phyloP scores from a whole-genome alignment of 2,797 vertebrate genomes.

The Pipistrellus pygmaeus region DNA sequence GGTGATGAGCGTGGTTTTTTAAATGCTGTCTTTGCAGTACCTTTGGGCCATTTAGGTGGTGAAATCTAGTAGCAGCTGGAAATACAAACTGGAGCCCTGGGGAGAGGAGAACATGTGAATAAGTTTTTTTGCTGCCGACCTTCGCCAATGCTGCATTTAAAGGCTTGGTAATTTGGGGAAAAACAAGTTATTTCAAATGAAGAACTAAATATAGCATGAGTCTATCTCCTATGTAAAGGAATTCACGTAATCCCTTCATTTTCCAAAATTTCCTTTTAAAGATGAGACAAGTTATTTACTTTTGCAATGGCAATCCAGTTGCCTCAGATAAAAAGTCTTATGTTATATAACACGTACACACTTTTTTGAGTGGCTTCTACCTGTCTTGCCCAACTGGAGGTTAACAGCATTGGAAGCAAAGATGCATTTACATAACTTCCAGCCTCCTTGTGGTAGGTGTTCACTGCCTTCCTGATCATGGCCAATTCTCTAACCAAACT shows the following conservation, averaged over 20 bases:
- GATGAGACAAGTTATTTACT: not conserved
- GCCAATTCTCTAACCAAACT: not conserved
- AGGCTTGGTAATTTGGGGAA: not conserved
- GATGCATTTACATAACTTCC: not conserved
- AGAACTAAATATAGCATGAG: not conserved
- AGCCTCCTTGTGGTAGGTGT: not conserved
- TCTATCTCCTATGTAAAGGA: not conserved
- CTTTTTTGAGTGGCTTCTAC: not conserved
- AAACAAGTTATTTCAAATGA: slow-evolving; percentile 23
- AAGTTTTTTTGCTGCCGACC: not conserved
- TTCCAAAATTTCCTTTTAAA: slow-evolving; percentile 28
- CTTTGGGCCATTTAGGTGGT: not conserved
- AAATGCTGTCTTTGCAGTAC: not conserved
- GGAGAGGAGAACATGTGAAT: not conserved
- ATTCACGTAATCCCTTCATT: not conserved
- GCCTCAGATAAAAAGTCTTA: not conserved
- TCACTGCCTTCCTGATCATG: not conserved
- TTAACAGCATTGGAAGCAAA: not conserved
- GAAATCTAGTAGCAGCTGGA: not conserved
- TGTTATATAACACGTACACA: not conserved
- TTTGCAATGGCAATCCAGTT: slow-evolving; percentile 4
- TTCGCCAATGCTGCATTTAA: not conserved
- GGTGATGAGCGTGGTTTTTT: not conserved
- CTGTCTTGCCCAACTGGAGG: not conserved
- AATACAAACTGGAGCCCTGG: not conserved